These are phyloP conservation scores for Lepidochrysops patricia DNA, from an alignment of 2,888 invertebrate species.

Conservation along the genomic window DNA sequence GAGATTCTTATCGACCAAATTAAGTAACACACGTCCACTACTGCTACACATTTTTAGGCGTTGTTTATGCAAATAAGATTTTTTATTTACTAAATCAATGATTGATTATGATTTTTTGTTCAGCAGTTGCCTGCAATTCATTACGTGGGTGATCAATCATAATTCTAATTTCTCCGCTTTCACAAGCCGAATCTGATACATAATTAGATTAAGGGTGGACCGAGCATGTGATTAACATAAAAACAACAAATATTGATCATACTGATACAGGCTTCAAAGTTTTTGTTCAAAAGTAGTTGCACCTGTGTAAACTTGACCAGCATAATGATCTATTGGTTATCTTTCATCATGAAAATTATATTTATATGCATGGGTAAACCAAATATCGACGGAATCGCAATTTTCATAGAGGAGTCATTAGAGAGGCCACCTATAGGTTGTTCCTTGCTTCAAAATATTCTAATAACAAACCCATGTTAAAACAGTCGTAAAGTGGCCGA, in stretches of 20 bases:
- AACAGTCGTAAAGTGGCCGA: conserved; percentile 13
- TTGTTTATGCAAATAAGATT: conserved; percentile 1
- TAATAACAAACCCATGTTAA: neutral
- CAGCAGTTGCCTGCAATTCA: neutral
- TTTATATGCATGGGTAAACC: neutral
- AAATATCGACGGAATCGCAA: neutral
- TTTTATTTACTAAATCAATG: conserved; percentile 4
- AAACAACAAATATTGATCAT: conserved; percentile 5
- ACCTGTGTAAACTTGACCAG: neutral
- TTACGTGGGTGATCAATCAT: conserved; percentile 7
- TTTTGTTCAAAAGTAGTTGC: neutral
- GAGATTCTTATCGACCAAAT: neutral
- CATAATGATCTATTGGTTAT: neutral
- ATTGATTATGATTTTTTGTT: conserved; percentile 5
- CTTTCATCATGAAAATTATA: neutral
- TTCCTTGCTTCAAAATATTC: neutral
- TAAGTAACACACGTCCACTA: neutral
- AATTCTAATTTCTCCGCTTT: conserved; percentile 6
- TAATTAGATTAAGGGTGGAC: neutral
- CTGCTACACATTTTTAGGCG: neutral
- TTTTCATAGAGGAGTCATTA: neutral
- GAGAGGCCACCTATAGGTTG: neutral
- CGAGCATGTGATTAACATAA: neutral
- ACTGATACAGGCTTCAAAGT: neutral
- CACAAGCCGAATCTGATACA: neutral